phyloP scores from a whole-genome alignment of 1,140 invertebrate species.

The Trigoniulus corallinus region DNA sequence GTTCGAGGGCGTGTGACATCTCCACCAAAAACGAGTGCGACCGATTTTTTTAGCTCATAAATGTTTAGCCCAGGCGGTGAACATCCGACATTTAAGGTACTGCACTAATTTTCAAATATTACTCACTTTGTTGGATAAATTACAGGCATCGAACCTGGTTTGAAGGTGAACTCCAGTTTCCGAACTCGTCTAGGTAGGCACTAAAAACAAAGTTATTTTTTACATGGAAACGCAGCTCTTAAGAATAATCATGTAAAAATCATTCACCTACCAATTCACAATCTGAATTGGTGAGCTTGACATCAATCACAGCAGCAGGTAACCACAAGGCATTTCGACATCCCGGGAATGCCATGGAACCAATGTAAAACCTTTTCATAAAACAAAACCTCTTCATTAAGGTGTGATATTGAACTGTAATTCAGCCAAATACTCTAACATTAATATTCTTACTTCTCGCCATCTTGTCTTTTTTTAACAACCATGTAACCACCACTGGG shows the following conservation, averaged over 20 bases:
- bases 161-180: constrained; percentile 58
- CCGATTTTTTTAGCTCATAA: too few relatives aligned
- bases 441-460: constrained; percentile 28
- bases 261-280: constrained; percentile 17
- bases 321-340: constrained; percentile 72
- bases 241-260: too few relatives aligned
- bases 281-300: constrained; percentile 30
- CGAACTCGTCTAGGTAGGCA: constrained; percentile 46
- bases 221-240: background rate
- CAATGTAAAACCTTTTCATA: constrained; percentile 42
- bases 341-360: constrained; percentile 55
- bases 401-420: background rate
- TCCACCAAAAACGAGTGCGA: too few relatives aligned
- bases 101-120: background rate
- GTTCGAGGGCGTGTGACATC: too few relatives aligned
- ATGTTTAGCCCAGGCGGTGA: too few relatives aligned
- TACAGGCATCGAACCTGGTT: constrained; percentile 30
- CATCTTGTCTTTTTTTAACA: constrained; percentile 40
- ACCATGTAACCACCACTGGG: constrained; percentile 49
- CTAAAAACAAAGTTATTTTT: constrained; percentile 31
- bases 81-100: background rate
- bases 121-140: constrained; percentile 31
- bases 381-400: background rate
- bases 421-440: background rate
- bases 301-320: constrained; percentile 41